These are phyloP conservation scores for Pseudochromis fuscus DNA, from an alignment of 2,797 vertebrate species.

Conservation along the genomic window DNA sequence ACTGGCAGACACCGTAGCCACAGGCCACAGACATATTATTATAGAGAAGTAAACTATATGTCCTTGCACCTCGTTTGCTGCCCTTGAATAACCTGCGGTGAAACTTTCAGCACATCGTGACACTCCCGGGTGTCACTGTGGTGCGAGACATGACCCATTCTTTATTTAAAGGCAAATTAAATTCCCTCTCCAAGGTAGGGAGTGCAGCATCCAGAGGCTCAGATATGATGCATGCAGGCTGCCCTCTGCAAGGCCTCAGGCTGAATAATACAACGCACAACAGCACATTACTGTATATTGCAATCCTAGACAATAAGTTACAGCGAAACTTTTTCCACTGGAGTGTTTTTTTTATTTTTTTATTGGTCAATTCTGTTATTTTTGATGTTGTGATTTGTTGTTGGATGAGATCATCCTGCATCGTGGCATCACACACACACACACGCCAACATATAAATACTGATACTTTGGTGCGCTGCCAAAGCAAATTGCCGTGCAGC, in stretches of 20 bases:
- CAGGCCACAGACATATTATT: too few species aligned
- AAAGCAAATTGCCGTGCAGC: conserved; percentile 1
- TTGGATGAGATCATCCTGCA: background rate
- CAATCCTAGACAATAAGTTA: background rate
- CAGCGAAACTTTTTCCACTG: background rate
- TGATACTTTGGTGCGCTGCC: background rate
- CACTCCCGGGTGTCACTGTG: background rate
- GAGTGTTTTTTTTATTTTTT: background rate
- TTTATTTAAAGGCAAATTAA: conserved; percentile 9
- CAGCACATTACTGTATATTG: background rate
- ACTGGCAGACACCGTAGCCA: too few species aligned
- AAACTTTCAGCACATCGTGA: background rate
- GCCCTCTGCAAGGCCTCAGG: background rate
- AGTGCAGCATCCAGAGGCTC: too few species aligned
- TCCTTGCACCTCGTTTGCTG: too few species aligned
- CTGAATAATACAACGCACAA: conserved; percentile 13
- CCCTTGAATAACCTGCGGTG: too few species aligned
- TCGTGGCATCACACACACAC: background rate
- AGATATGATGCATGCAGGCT: conserved; percentile 22
- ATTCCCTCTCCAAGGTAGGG: conserved; percentile 1
- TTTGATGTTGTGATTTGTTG: background rate
- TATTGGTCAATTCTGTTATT: background rate
- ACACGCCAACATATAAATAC: background rate
- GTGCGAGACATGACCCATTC: background rate
- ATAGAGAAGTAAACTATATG: too few species aligned